These are phyloP conservation scores for Pitangus sulphuratus DNA, from an alignment of 2,797 vertebrate species.

Conservation along the genomic window DNA sequence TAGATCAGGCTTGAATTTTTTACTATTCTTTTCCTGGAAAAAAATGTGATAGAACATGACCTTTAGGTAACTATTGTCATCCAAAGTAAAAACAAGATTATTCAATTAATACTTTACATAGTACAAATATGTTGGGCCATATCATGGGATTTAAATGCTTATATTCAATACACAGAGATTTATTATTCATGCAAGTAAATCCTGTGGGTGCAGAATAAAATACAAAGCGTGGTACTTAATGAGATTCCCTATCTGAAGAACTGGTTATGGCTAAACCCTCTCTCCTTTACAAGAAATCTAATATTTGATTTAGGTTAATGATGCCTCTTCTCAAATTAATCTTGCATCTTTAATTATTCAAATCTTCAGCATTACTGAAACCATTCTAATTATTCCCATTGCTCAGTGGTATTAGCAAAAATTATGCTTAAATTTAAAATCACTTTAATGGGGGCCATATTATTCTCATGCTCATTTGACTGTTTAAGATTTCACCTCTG, in stretches of 20 bases:
- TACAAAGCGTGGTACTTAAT: conserved; percentile 57
- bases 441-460: conserved; percentile 65
- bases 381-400: conserved; percentile 77
- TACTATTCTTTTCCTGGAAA: not conserved
- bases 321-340: conserved; percentile 76
- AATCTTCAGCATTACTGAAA: conserved; percentile 67
- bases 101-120: conserved; percentile 56
- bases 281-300: conserved; percentile 64
- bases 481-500: conserved; percentile 71
- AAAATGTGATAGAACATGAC: conserved; percentile 16
- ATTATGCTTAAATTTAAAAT: conserved; percentile 76
- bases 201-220: conserved; percentile 51
- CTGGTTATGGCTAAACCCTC: conserved; percentile 1
- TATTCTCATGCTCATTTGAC: conserved; percentile 65
- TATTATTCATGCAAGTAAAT: conserved; percentile 70
- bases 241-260: conserved; percentile 57
- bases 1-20: not conserved
- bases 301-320: conserved; percentile 79
- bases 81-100: conserved; percentile 52
- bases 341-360: conserved; percentile 79
- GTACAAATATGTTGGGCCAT: conserved; percentile 40
- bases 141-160: conserved; percentile 56
- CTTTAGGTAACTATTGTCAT: conserved; percentile 37
- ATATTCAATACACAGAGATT: conserved; percentile 56
- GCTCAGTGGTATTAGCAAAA: conserved; percentile 74